phyloP scores from a whole-genome alignment of 2,888 invertebrate genomes.

The Rutpela maculata region DNA sequence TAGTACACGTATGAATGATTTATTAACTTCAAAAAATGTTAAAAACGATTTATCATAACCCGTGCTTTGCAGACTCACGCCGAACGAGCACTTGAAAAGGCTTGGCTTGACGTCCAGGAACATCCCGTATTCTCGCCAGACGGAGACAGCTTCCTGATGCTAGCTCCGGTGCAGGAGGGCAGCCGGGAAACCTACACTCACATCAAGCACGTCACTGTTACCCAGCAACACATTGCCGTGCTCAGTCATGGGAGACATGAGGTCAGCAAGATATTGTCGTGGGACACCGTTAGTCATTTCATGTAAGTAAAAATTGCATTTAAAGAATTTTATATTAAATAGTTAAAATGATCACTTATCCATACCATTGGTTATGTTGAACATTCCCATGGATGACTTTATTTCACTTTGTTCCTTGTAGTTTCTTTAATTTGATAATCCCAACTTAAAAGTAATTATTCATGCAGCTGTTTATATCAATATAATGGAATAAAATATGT shows the following conservation, averaged over 20 bases:
- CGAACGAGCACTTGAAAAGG: constrained; percentile 88
- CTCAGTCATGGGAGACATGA: constrained; percentile 91
- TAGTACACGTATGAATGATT: too few species aligned
- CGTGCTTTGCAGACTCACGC: constrained; percentile 80
- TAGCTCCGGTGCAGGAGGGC: constrained; percentile 90
- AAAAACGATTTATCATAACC: too few species aligned
- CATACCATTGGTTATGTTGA: too few species aligned
- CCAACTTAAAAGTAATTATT: too few species aligned
- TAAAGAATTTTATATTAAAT: too few species aligned
- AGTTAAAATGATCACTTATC: too few species aligned
- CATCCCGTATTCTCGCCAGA: constrained; percentile 90
- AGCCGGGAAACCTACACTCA: constrained; percentile 90
- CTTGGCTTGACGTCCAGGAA: constrained; percentile 91
- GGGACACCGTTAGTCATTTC: constrained; percentile 89
- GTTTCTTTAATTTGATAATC: too few species aligned
- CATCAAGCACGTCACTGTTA: constrained; percentile 90
- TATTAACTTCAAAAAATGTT: too few species aligned
- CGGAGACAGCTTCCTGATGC: constrained; percentile 88
- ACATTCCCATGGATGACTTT: too few species aligned
- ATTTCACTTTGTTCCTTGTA: too few species aligned
- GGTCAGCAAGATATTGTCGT: constrained; percentile 87
- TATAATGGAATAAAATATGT: too few species aligned
- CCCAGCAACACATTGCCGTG: constrained; percentile 88
- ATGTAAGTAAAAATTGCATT: constrained; percentile 77
- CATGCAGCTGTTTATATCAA: too few species aligned